Base-by-base conservation (phyloP, 2,113 vertebrate genomes). In the Sturnus vulgaris region DNA sequence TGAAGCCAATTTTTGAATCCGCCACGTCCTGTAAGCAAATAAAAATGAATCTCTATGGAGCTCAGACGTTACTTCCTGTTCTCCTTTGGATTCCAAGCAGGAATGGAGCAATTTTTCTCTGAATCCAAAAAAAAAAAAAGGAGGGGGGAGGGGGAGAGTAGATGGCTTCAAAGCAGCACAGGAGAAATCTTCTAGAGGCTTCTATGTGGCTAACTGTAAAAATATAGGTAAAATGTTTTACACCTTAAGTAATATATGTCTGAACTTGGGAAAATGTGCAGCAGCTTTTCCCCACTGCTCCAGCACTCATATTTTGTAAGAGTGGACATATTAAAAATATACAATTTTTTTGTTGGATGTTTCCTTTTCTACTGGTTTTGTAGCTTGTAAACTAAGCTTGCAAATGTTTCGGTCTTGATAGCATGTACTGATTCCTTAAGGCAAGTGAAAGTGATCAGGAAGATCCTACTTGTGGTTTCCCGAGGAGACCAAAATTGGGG, bases 1-100 rank as follows among this genome's bases (percentile, higher is more conserved):
- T 96, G 96, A 97, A 98, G 98, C 97, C 97, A 98, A 98, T 97
- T 98, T 97, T 97, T 97, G 97, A 98, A 95, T 98, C 97, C 64
- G 95, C 97, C 95, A 94, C 95, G 96, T 98, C 97, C 97, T 98
- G 97, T 96, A 97, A 98, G 98, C 97, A 97, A 98, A 98, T 98
- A 96, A 97, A 98, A 98, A 97, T 96, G 97, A 97, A 98, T 97
- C 98, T 98, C 95, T 96, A 80, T 96, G 97, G 97, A 98, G 97
- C 96, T 96, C 94, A 94, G 97, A 97, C 93, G 86, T 98, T 97
- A 97, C 97, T 98, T 98, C 98, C 98, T 98, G 97, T 98, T 98
- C 96, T 98, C 96, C 93, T 97, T 93, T 94, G 90, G 97, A 98
- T 97, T 98, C 97, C 95, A 90, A 96, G 94, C 77, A 95, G 97